Evolutionary conservation across 2,888 invertebrate genomes (phyloP).

Genomic region (Polydrusus tereticollis): DNA sequence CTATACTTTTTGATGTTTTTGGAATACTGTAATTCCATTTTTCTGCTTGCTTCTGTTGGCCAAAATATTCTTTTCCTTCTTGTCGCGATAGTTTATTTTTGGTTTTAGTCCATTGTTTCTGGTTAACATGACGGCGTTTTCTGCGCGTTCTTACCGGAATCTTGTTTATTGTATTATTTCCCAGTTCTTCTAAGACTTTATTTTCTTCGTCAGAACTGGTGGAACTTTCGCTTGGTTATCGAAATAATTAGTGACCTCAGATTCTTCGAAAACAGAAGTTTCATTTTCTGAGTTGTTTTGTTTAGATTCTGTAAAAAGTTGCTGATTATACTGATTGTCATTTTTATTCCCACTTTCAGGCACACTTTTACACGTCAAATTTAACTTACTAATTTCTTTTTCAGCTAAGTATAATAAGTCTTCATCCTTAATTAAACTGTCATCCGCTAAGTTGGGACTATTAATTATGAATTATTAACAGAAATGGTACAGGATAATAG

Average conservation of each 20-base stretch:
- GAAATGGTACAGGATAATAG: too few species aligned
- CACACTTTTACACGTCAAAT: conserved; percentile 5
- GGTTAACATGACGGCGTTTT: conserved; percentile 14
- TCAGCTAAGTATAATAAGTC: conserved; percentile 1
- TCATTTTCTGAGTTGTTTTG: background rate
- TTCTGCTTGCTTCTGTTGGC: conserved; percentile 5
- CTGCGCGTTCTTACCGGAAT: too few species aligned
- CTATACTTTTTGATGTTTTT: conserved; percentile 14
- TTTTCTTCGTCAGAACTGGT: too few species aligned
- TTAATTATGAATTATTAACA: background rate
- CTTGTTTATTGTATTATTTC: too few species aligned
- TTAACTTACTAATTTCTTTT: background rate
- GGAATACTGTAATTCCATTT: conserved; percentile 3
- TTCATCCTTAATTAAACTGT: conserved; percentile 8
- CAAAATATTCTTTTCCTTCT: conserved; percentile 22
- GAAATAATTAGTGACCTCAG: too few species aligned
- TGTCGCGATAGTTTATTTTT: conserved; percentile 7
- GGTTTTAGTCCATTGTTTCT: conserved; percentile 11
- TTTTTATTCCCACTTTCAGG: background rate
- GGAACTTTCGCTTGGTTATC: too few species aligned
- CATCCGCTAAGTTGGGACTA: background rate
- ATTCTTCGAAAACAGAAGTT: too few species aligned
- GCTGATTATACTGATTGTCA: background rate
- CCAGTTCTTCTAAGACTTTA: too few species aligned
- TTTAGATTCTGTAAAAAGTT: background rate